Base-by-base conservation (phyloP, 2,888 invertebrate genomes). In the Leptogaster cylindrica region DNA sequence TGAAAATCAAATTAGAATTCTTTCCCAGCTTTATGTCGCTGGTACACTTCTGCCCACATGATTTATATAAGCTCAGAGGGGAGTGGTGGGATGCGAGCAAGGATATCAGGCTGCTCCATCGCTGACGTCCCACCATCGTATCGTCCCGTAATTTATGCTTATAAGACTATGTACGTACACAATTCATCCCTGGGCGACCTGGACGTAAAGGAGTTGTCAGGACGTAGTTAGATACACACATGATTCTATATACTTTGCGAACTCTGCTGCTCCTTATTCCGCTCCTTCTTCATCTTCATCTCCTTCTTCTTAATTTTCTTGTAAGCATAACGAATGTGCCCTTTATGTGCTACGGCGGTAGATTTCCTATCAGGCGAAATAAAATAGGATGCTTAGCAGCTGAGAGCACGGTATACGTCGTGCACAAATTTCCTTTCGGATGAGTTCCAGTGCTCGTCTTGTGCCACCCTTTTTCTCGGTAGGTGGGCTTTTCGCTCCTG, bases 251-350 rank as follows among this genome's bases (percentile, higher is more conserved):
- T 31, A 31, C 31, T 31, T 31, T 31, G 31, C 31, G 10, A 31
- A 7, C 31, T 31, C 16, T 12, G 10, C 28, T 5, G 27, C 28
- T 7, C 28, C 12, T 51, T 51, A 8, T 2, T 51, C 14, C 14
- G 12, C 39, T 41, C 12, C 12, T 20, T 39, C 25, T 20, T 58
- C 36, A 6, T 39, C 23, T 33, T 55, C 28, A 1, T 31, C 28
- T 51, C 18, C 10, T 46, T 46, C n/a, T 27, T 31, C 58, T 58
- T 58, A 58, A 58, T 58, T 58, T 41, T 58, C 25, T 25, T 14
- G 36, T 58, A 58, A 58, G 58, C 20, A 58, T 39, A 58, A 58
- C 39, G 39, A 39, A 58, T 58, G 39, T n/a, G 55, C 31, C 36
- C 27, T n/a, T 51, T 25, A 28, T 27, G 5, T n/a, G 6, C 12